Base-by-base conservation (phyloP, 2,888 invertebrate genomes). In the Cecidostiba fungosa region DNA sequence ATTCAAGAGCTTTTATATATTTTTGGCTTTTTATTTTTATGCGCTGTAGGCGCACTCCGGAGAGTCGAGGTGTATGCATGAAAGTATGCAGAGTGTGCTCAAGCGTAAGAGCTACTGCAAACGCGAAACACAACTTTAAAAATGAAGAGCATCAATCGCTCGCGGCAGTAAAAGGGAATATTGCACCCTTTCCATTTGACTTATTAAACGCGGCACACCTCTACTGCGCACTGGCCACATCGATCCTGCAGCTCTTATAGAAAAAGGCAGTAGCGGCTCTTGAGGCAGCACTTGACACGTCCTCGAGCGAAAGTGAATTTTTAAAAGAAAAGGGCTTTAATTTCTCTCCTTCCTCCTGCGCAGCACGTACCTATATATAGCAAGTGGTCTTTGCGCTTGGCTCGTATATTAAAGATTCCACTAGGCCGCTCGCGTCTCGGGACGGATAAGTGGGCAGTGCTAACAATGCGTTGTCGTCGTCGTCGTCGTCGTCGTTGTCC, bases 381-480 rank as follows among this genome's bases (percentile, higher is more conserved):
- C 43, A 76, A 76, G 32, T 23, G 16, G 82, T 29, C 50, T 16
- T 59, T 59, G 59, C 26, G 10, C 23, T 47, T 32, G 70, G 66
- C 19, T 32, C 26, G 70, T 47, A 47, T 69, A 79, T 73, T 77
- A 78, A 77, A 82, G 62, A 73, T 82, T 78, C 36, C 39, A 23
- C 77, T 39, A 23, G 59, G 29, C 8, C 50, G 4, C 26, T 47
- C 66, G 26, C 76, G 36, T 82, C 78, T 85, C 73, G 82, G 66
- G 14, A 47, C 47, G 77, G 4, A 59, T 82, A 87, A 89, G 87
- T 87, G 88, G 88, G 81, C 85, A 88, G 86, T 79, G 77, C 84
- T 87, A 87, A 88, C 88, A 86, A 86, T 84, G 85, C 85, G 79
- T 82, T 72, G 80, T 80, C 77, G 82, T 66, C 66, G 66, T n/a